Percentiles rank a stretch among this genome's conserved stretches.
phyloP scores from a whole-genome alignment of 2,888 invertebrate species.

The Lampropteryx suffumata region DNA sequence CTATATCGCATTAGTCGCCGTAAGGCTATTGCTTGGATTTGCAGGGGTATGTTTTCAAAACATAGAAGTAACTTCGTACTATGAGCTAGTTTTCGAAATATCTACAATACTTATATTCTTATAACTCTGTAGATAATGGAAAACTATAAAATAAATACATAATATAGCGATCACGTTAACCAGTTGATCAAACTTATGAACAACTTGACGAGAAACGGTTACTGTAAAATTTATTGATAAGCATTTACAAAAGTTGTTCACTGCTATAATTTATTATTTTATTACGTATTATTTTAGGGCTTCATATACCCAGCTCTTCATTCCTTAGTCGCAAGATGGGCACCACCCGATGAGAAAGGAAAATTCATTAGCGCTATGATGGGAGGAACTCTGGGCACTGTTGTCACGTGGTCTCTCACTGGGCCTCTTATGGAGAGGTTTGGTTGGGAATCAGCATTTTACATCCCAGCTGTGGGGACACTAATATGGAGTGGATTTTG shows the following conservation, averaged over 20 bases:
- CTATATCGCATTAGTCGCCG: slow-evolving; percentile 79
- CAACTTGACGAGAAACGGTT: too few species aligned
- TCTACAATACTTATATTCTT: too few species aligned
- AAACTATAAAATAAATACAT: too few species aligned
- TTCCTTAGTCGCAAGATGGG: slow-evolving; percentile 87
- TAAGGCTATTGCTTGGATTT: slow-evolving; percentile 84
- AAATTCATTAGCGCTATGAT: slow-evolving; percentile 88
- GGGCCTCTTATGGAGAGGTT: slow-evolving; percentile 84
- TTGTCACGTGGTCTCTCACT: slow-evolving; percentile 86
- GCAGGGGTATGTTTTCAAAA: slow-evolving; percentile 79
- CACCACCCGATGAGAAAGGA: slow-evolving; percentile 88
- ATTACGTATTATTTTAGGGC: slow-evolving; percentile 65
- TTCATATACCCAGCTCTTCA: slow-evolving; percentile 85
- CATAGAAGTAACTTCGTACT: too few species aligned
- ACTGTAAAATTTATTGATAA: not conserved
- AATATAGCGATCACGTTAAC: too few species aligned
- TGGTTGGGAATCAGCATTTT: slow-evolving; percentile 88
- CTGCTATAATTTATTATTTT: not conserved
- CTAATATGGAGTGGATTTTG: slow-evolving; percentile 82
- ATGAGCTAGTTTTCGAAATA: too few species aligned
- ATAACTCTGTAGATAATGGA: too few species aligned
- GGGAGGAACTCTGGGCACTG: slow-evolving; percentile 89
- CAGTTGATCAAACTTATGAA: too few species aligned
- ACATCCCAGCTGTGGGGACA: slow-evolving; percentile 83
- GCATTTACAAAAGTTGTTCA: not conserved